Evolutionary conservation across 2,113 vertebrate species (phyloP).

Genomic region (Dascyllus trimaculatus): DNA sequence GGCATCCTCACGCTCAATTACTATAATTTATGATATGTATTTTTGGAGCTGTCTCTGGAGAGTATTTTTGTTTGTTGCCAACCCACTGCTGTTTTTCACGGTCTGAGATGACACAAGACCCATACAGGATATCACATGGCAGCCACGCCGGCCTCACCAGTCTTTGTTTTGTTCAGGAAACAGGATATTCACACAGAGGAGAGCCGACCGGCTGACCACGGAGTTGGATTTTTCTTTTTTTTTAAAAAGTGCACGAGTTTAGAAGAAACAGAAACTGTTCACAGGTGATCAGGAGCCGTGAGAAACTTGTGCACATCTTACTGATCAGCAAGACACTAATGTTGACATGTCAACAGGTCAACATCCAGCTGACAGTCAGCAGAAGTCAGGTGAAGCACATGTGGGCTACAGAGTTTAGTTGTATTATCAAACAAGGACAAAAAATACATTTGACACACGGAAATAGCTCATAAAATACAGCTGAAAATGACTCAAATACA

Average conservation of each 20-base stretch:
- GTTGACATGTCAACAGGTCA: constrained; percentile 67
- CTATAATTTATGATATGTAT: not conserved
- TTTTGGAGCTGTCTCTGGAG: not conserved
- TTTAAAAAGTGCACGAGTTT: constrained; percentile 1
- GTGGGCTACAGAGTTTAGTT: not conserved
- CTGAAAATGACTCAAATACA: not conserved
- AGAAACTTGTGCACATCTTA: constrained; percentile 1
- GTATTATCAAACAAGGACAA: not conserved
- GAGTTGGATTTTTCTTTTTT: not conserved
- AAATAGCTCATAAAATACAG: not conserved
- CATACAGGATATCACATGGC: constrained; percentile 71
- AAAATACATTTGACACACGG: not conserved
- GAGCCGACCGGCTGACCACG: constrained; percentile 40
- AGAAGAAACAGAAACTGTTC: not conserved
- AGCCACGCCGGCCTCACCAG: constrained; percentile 52
- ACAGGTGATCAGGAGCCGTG: not conserved
- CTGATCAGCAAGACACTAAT: constrained; percentile 1
- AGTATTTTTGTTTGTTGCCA: not conserved
- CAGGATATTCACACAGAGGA: constrained; percentile 75
- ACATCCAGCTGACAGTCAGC: constrained; percentile 43
- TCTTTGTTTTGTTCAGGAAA: constrained; percentile 79
- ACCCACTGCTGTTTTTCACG: constrained; percentile 20
- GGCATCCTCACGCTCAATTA: not conserved
- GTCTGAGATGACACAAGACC: constrained; percentile 44
- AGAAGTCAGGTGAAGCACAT: not conserved